Evolutionary conservation across 2,888 invertebrate genomes (phyloP).

Genomic region (Meteorus cinctellus): DNA sequence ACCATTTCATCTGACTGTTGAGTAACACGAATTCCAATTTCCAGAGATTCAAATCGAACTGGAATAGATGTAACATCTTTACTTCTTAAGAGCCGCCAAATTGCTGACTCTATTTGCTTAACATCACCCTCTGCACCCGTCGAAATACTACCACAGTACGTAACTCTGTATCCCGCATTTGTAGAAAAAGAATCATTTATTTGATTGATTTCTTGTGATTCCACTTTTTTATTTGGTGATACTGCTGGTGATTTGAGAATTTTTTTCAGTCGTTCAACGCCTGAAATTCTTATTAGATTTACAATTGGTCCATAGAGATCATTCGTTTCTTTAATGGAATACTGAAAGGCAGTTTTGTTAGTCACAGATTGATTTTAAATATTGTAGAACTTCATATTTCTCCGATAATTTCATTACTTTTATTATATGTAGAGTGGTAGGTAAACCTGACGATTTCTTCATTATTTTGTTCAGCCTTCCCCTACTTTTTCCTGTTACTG

Average conservation of each 20-base stretch:
- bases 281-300: conserved; percentile 66
- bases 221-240: conserved; percentile 31
- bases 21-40: conserved; percentile 75
- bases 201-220: conserved; percentile 34
- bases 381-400: neutral
- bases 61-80: conserved; percentile 63
- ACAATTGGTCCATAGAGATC: conserved; percentile 75
- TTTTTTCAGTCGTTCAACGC: conserved; percentile 61
- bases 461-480: conserved; percentile 75
- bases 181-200: conserved; percentile 41
- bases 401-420: conserved; percentile 73
- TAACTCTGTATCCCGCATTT: conserved; percentile 72
- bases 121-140: conserved; percentile 75
- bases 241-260: conserved; percentile 55
- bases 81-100: conserved; percentile 65
- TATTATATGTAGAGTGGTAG: conserved; percentile 74
- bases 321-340: conserved; percentile 66
- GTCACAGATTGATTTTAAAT: conserved; percentile 8
- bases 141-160: conserved; percentile 74
- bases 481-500: conserved; percentile 73
- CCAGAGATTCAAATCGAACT: conserved; percentile 75
- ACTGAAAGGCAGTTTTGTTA: conserved; percentile 55
- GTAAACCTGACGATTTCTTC: conserved; percentile 73
- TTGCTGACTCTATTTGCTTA: conserved; percentile 75
- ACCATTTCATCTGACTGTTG: conserved; percentile 70